Evolutionary conservation across 2,113 vertebrate species (phyloP).

Genomic region (Apteryx mantelli): DNA sequence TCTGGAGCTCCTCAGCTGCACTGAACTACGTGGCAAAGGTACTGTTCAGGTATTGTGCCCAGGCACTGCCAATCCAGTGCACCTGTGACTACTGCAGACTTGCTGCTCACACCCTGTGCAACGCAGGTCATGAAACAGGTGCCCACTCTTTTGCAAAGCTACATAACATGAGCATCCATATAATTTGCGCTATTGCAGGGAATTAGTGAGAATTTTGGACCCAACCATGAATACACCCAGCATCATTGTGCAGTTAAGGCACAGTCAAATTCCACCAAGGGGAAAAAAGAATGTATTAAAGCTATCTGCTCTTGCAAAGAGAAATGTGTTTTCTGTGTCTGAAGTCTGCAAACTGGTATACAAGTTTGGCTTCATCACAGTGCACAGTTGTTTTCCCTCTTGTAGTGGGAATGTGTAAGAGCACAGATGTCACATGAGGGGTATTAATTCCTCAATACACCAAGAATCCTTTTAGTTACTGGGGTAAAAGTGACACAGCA

Average conservation of each 20-base stretch:
- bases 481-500: no score
- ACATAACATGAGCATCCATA: accelerated
- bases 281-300: not conserved
- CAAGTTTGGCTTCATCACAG: accelerated
- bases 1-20: accelerated
- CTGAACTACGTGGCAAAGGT: not conserved
- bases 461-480: not conserved
- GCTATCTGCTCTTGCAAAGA: accelerated
- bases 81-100: accelerated
- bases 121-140: accelerated
- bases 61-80: accelerated
- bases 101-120: accelerated
- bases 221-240: accelerated
- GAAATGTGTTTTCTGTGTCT: accelerated
- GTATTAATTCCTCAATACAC: not conserved
- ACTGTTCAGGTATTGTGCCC: accelerated
- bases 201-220: not conserved
- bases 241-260: not conserved
- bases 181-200: accelerated
- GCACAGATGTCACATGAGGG: no score
- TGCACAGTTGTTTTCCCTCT: not conserved
- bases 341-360: not conserved
- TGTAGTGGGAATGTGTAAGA: not conserved
- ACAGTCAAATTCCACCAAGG: not conserved
- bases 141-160: not conserved